Evolutionary conservation across 1,140 invertebrate genomes (phyloP), one percentile per base, ranked within the genome.

Genomic region (Grapholita molesta): DNA sequence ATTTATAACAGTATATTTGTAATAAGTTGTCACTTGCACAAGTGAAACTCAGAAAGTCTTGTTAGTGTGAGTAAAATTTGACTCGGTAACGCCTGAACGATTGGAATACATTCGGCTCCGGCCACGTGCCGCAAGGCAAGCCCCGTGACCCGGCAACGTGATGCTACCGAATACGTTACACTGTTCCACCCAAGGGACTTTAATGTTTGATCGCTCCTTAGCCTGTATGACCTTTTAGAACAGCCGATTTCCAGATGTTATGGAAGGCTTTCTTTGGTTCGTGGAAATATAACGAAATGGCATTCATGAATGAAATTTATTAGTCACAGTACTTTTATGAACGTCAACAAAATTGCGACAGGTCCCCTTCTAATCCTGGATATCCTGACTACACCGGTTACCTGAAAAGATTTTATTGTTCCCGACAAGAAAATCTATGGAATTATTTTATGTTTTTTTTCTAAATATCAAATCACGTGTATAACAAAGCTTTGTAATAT

Each of bases 111-210:
- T 15, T 8, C 8, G n/a, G 18, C 42, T 48, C 42, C 52, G 4
- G 8, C 23, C 53, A 55, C 55, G 55, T 15, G 55, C 24, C 55
- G 32, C 55, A 61, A 55, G 55, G 24, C 55, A 18, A 30, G 55
- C 55, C 55, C 55, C 55, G 55, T 61, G 55, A 61, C 25, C n/a
- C 25, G 12, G 8, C 55, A 61, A 61, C 55, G 55, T 61, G 55
- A 61, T 61, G 18, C 42, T 48, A 30, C 24, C 23, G 28, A 61
- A 61, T 61, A 32, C 55, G 18, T 61, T 32, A 15, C n/a, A n/a
- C 24, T 28, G 24, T 8, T 21, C 0, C 18, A 48, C 18, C 42
- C 18, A 48, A 48, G 42, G 42, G 42, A 21, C 42, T 48, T 48
- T 21, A 48, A 15, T 21, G 42, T 21, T 48, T 48, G 42, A 21